Evolutionary conservation across 2,113 vertebrate genomes (phyloP).

Genomic region (Balaenoptera acutorostrata): DNA sequence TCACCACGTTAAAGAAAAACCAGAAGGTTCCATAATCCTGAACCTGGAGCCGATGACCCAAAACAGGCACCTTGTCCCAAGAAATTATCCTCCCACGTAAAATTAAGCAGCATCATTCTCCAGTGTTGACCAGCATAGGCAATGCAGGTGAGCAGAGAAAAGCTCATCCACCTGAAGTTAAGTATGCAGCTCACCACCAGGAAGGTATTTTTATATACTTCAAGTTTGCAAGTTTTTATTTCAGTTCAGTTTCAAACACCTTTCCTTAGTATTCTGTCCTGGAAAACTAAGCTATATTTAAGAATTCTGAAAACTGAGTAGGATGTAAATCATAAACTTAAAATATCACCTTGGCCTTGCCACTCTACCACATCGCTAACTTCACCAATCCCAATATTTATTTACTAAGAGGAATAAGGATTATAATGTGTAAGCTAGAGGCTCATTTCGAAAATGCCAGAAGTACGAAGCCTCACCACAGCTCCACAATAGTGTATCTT

Average conservation of each 20-base stretch:
- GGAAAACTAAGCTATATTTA: background rate
- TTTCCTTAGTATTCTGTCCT: background rate
- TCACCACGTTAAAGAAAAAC: background rate
- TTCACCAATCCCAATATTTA: background rate
- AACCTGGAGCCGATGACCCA: background rate
- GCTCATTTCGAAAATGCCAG: background rate
- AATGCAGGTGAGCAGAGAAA: background rate
- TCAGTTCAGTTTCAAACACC: background rate
- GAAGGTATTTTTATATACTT: background rate
- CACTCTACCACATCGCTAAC: background rate
- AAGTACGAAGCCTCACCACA: background rate
- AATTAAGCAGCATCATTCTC: background rate
- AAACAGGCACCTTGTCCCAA: background rate
- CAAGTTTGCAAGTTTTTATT: background rate
- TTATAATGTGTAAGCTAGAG: background rate
- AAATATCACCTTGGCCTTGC: background rate
- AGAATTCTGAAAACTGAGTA: constrained; percentile 17
- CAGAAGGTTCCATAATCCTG: background rate
- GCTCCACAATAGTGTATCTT: background rate
- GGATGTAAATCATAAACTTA: background rate
- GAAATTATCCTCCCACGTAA: background rate
- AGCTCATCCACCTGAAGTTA: background rate
- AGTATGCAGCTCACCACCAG: background rate
- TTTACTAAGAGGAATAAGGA: background rate
- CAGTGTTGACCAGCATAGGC: background rate